Evolutionary conservation across 1,140 invertebrate genomes (phyloP).

Genomic region (Philotrypesis tridentata): DNA sequence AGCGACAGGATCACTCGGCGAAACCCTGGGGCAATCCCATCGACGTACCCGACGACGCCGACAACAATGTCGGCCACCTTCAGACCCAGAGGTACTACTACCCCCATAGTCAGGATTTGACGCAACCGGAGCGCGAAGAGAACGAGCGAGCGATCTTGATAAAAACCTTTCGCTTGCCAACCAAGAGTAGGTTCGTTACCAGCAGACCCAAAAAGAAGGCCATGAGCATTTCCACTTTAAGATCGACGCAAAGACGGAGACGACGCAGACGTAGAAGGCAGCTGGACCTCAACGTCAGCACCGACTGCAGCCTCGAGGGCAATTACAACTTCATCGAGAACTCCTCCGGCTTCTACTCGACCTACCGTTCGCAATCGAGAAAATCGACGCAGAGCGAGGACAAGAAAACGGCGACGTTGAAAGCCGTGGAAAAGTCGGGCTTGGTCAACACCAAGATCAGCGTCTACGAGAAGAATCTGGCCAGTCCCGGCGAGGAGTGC

Average conservation of each 20-base stretch:
- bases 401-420: conserved; percentile 38
- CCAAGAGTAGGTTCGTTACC: neutral
- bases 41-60: conserved; percentile 26
- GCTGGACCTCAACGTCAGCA: conserved; percentile 3
- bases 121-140: conserved; percentile 5
- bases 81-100: conserved; percentile 28
- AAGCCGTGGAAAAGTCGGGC: conserved; percentile 39
- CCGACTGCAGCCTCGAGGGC: conserved; percentile 24
- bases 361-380: neutral
- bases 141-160: conserved; percentile 10
- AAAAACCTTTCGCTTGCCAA: conserved; percentile 13
- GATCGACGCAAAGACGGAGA: neutral
- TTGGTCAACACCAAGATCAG: conserved; percentile 64
- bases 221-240: neutral
- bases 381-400: neutral
- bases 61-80: neutral
- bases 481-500: conserved; percentile 34
- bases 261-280: conserved; percentile 22
- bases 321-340: conserved; percentile 37
- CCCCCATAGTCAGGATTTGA: conserved; percentile 6
- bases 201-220: conserved; percentile 14
- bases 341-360: neutral
- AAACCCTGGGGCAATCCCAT: conserved; percentile 40
- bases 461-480: conserved; percentile 64
- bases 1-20: too few species aligned